Evolutionary conservation across 2,113 vertebrate genomes (phyloP), one percentile per base, ranked within the genome.

Genomic region (Heterocephalus glaber): DNA sequence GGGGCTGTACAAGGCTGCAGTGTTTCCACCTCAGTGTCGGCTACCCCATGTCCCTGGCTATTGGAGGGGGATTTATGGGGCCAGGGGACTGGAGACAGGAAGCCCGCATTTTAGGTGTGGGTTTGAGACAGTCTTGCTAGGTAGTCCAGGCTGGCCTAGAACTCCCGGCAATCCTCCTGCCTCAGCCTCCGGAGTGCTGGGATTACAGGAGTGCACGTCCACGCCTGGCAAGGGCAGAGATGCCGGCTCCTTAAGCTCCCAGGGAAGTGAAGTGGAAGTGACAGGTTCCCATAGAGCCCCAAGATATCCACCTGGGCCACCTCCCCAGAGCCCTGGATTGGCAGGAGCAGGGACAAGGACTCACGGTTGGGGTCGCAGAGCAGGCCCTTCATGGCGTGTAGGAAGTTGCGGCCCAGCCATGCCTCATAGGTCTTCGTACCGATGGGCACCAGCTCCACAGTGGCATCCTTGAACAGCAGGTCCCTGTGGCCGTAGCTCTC

Each of bases 381-480:
- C 98, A 99, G 98, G 41, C 99, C 99, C 90, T 89, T 98, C 97
- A 99, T 90, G 65, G 98, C 99, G 6, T 89, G 98, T 58, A 99
- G 94, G 93, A 99, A 99, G 54, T 97, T 96, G 0, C 38, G 96
- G 44, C 99, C 99, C 98, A 99, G 98, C 99, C 99, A 99, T 0
- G 93, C 96, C 88, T 98, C 98, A 19, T 99, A 99, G 66, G 98
- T 98, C 58, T 99, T 98, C 0, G 95, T 97, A 86, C 97, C 94
- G 0, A 98, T 97, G 54, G 79, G 76, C 83, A 98, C 56, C 4
- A 99, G 99, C 76, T 97, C 97, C 16, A 92, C 96, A 61, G 99
- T 98, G 38, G 96, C 90, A 7, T 99, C 98, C 94, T 99, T 99
- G 98, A 99, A 99, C 52, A 99, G 98, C 81, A 99, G 97, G 58